Base-by-base conservation (phyloP, 2,797 vertebrate genomes). In the Cyprinella venusta region DNA sequence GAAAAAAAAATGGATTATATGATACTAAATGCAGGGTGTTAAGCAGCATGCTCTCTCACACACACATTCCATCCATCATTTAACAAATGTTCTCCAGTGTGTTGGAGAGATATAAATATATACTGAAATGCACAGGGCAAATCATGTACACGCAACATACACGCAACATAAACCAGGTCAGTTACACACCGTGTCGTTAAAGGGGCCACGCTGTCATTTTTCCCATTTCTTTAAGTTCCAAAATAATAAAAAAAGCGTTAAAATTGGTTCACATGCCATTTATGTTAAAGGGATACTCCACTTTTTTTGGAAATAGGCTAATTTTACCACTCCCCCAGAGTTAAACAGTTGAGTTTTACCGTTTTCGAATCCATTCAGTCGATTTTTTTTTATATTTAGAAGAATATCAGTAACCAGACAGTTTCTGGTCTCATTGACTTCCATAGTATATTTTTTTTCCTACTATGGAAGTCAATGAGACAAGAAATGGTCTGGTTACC, bases 21-120 rank as follows among this genome's bases (percentile, higher is more conserved):
- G 45, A 42, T 19, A 50, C 15, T 50, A 63, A 48, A 63, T 54
- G 16, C 15, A 77, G 16, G 59, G 56, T 42, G 3, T 64, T 65
- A 38, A 81, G 12, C 30, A 54, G 61, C 33, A 8, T 75, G 69
- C 30, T 74, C 26, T 52, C 65, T 33, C 42, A 59, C 72, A 69
- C 81, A 83, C 48, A 21, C 59, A 77, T 76, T 85, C 56, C 45
- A 78, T 81, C 50, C 76, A 74, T 84, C 79, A 84, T 77, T 82
- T 79, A 83, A 81, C 84, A 81, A 81, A 79, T 84, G 64, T 38
- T 81, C 69, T 87, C 30, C 71, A 67, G 79, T 82, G 80, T 83
- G 81, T 80, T 74, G 24, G 80, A 59, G 13, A 54, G 80, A 83
- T 82, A 83, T 61, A 86, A 85, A 83, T 83, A 85, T 68, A 76